Base-by-base conservation (phyloP, 2,113 vertebrate species). In the Passerina amoena region DNA sequence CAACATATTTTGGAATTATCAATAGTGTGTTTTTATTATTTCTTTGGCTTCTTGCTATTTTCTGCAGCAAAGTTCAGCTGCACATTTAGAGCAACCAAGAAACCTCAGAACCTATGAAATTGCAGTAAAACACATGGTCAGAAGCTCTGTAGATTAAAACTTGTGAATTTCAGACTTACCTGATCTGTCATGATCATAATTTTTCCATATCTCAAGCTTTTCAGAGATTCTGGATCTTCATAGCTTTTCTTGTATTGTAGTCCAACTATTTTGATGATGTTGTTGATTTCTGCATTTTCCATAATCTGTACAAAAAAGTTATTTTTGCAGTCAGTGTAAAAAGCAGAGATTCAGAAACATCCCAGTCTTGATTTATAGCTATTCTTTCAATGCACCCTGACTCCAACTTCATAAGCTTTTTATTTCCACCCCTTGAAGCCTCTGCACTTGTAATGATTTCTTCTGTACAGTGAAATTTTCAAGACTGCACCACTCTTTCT, bases 151-250 rank as follows among this genome's bases (percentile, higher is more conserved):
- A 31, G 47, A 40, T 31, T 60, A 81, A 84, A 93, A 70, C 4
- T 31, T 44, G 21, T 33, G 79, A 86, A 44, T 84, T 92, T 95
- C 86, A 96, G 80, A 95, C 95, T 54, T 86, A 99, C 99, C 99
- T 99, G 99, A 98, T 99, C 99, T 3, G 99, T 99, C 99, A 99
- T 99, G 92, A 99, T 99, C 99, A 99, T 99, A 97, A 99, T 99
- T 97, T 97, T 99, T 84, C 99, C 99, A 2, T 99, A 99, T 90
- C 99, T 99, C 79, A 99, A 97, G 19, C 97, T 98, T 97, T 99
- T 99, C 94, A 99, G 97, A 37, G 99, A 99, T 92, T 99, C 99
- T 40, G 99, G 97, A 95, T 99, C 99, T 9, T 99, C 99, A n/a
- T 99, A 99, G 96, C 99, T 99, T 97, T 99, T 99, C 96, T 99